Base-by-base conservation (phyloP, 2,888 invertebrate species). In the Eucriotettix oculatus region DNA sequence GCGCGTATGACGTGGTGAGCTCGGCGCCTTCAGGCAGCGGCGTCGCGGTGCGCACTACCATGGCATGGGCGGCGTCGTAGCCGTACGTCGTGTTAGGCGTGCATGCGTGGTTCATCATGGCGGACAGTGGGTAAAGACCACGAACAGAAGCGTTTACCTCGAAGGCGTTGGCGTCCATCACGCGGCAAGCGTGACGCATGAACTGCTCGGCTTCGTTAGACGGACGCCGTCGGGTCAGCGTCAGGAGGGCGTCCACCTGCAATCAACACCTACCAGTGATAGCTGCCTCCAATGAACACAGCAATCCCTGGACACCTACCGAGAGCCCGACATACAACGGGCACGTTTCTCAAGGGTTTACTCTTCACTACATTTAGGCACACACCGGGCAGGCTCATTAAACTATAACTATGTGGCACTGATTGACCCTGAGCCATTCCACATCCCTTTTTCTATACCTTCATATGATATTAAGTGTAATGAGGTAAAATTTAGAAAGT, bases 41-140 rank as follows among this genome's bases (percentile, higher is more conserved):
- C 60, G 76, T 75, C 0, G 79, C 75, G 1, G 86, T 82, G 68
- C 76, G 78, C 0, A 84, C 77, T 42, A 78, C 75, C 79, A 86
- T 81, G 66, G 76, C 74, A 58, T 76, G 75, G 9, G 29, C 14
- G 16, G n/a, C 69, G 66, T 83, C 81, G 66, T 82, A 85, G 58
- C 77, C 77, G 66, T 83, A 81, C 57, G 79, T 77, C 0, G 83
- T 82, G 69, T 87, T 87, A 9, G 87, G 81, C 41, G 76, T 72
- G 69, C 87, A 87, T 60, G 74, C 77, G 69, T 87, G 87, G 73
- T 87, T 87, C 73, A 85, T 79, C 62, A 86, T 73, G 53, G 82
- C 79, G 1, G 82, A 78, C 61, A 85, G 75, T 29, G 85, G 84
- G 73, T 82, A 87, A 58, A 86, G 71, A 12, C 84, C 87, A 64